These are phyloP conservation scores for Halcyon badia DNA, from an alignment of 2,797 vertebrate species.

Conservation along the genomic window DNA sequence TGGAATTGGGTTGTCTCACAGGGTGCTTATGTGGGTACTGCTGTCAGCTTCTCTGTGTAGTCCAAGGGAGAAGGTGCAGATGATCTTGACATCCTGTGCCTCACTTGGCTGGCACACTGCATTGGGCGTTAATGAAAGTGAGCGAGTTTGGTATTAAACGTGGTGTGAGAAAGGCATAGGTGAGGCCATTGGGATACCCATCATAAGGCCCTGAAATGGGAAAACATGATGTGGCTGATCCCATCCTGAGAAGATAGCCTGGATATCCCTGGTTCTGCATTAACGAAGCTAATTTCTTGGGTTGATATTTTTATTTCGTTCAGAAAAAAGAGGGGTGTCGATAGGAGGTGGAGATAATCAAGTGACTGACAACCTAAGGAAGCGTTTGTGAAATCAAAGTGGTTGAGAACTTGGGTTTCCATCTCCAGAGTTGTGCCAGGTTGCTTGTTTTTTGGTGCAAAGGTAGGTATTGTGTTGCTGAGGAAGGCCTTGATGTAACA, in stretches of 20 bases:
- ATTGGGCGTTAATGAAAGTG: neutral
- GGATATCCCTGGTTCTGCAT: neutral
- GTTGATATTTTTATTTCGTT: neutral
- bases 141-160: fast-evolving
- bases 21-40: neutral
- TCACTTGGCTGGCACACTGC: neutral
- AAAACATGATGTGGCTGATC: too few relatives aligned
- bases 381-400: neutral
- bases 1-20: neutral
- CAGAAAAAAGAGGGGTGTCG: neutral
- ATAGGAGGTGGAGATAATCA: neutral
- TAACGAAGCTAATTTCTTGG: neutral
- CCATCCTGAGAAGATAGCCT: neutral
- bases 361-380: neutral
- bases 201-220: neutral
- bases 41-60: neutral
- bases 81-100: neutral
- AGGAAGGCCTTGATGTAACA: neutral
- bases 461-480: neutral
- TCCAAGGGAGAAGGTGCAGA: neutral
- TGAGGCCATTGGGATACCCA: neutral
- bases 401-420: neutral
- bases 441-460: neutral
- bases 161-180: neutral
- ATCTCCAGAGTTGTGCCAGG: neutral